Percentiles rank a stretch among this genome's conserved stretches.
Conservation (phyloP, 2,113 vertebrate genomes). For the Tamias sibiricus region DNA sequence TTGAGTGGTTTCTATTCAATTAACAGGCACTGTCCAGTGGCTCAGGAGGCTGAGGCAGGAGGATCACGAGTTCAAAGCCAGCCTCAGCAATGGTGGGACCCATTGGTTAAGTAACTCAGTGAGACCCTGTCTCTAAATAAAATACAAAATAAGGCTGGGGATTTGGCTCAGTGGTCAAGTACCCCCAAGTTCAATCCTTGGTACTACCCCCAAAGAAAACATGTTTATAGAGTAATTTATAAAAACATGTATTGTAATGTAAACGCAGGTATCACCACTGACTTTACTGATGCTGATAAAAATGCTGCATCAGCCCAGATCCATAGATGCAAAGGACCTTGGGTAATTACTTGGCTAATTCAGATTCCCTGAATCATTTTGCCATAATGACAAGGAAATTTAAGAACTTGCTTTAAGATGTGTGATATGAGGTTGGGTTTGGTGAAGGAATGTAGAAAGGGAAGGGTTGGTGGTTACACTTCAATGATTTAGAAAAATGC, state of each 20-base stretch:
- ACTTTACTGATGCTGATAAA: not conserved
- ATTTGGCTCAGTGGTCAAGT: too few relatives aligned
- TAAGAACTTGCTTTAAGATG: slow-evolving; percentile 44
- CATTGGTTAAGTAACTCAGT: too few relatives aligned
- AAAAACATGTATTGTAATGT: not conserved
- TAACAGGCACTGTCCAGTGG: not conserved
- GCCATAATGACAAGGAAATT: slow-evolving; percentile 15
- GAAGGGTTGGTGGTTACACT: not conserved
- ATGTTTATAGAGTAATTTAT: not conserved
- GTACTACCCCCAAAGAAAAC: too few relatives aligned
- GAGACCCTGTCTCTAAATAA: too few relatives aligned
- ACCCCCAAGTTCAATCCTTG: too few relatives aligned
- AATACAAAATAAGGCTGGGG: too few relatives aligned
- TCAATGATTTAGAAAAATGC: slow-evolving; percentile 49
- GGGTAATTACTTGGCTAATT: not conserved
- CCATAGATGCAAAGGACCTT: not conserved
- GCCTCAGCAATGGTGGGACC: too few relatives aligned
- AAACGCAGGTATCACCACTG: not conserved
- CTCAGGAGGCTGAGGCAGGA: too few relatives aligned
- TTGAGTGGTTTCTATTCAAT: not conserved
- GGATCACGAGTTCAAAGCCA: too few relatives aligned
- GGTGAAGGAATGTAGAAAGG: not conserved
- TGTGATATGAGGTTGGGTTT: slow-evolving; percentile 44
- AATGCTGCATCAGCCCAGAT: not conserved
- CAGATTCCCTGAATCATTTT: not conserved